Conservation (phyloP, 2,797 vertebrate genomes). For the Mormyrops attenuatus region DNA sequence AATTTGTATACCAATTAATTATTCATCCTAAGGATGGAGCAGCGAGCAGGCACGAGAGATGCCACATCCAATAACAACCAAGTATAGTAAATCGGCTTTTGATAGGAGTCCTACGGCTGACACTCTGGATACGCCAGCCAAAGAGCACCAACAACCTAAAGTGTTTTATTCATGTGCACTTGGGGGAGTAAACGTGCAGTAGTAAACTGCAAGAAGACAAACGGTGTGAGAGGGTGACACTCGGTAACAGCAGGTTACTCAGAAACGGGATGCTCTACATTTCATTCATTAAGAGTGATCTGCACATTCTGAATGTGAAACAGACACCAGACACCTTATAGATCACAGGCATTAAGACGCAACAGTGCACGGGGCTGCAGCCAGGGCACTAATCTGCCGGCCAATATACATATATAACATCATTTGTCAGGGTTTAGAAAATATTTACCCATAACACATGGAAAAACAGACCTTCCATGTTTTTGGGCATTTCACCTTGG, state of each 20-base stretch:
- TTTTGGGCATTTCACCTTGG: background rate
- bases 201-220: background rate
- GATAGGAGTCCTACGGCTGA: constrained; percentile 4
- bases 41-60: constrained; percentile 1
- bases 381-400: background rate
- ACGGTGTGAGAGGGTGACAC: background rate
- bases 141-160: background rate
- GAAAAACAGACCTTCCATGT: background rate
- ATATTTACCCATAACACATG: background rate
- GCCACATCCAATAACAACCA: constrained; percentile 7
- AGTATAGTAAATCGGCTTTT: background rate
- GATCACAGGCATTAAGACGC: background rate
- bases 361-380: background rate
- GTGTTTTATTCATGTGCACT: background rate
- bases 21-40: background rate
- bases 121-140: background rate
- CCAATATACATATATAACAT: background rate
- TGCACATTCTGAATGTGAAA: background rate
- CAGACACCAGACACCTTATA: background rate
- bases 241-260: background rate
- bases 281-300: background rate
- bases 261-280: background rate
- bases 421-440: background rate
- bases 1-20: background rate
- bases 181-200: background rate